Evolutionary conservation across 2,113 vertebrate genomes (phyloP).

Genomic region (Eira barbara): DNA sequence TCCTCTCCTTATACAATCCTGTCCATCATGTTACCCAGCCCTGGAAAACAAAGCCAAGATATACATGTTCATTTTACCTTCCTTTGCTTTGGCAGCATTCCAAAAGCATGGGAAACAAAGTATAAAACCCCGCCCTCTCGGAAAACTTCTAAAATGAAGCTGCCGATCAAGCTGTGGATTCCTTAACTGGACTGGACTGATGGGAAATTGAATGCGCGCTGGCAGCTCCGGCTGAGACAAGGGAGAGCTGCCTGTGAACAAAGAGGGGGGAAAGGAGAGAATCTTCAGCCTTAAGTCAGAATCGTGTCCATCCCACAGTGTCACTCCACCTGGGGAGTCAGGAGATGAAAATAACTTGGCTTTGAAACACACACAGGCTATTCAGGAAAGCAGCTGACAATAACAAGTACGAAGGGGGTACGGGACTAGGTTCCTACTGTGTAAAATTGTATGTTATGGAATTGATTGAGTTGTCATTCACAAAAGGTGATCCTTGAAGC

Average conservation of each 20-base stretch:
- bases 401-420: background rate
- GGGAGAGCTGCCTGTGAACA: background rate
- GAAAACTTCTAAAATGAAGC: slow-evolving; percentile 47
- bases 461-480: slow-evolving; percentile 70
- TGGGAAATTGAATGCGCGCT: background rate
- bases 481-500: slow-evolving; percentile 62
- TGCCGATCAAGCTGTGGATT: background rate
- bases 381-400: background rate
- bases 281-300: background rate
- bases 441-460: slow-evolving; percentile 62
- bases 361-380: background rate
- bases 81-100: slow-evolving; percentile 49
- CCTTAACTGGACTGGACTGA: slow-evolving; percentile 12
- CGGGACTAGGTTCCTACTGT: background rate
- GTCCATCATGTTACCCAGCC: slow-evolving; percentile 15
- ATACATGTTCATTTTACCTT: slow-evolving; percentile 39
- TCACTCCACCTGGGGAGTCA: background rate
- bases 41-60: slow-evolving; percentile 51
- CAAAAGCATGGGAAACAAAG: slow-evolving; percentile 23
- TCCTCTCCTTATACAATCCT: slow-evolving; percentile 23
- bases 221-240: background rate
- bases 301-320: background rate
- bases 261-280: background rate
- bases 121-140: background rate
- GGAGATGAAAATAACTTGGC: slow-evolving; percentile 30